phyloP scores from a whole-genome alignment of 2,113 vertebrate genomes.

The Tetraodon nigroviridis region DNA sequence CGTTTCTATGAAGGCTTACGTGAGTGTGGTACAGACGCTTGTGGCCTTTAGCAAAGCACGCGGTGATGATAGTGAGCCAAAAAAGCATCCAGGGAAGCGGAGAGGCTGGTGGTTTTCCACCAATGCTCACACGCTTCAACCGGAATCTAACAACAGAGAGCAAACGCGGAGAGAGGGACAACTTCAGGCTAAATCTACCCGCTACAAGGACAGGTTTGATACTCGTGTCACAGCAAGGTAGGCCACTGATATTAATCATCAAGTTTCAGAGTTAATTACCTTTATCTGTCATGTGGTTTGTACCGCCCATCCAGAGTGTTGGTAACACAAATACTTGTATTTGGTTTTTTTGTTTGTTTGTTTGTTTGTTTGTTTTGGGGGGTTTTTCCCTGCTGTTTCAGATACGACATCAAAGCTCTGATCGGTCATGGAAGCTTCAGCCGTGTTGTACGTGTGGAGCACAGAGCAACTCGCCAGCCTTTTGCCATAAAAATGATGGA shows the following conservation, averaged over 20 bases:
- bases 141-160: neutral
- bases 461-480: constrained; percentile 58
- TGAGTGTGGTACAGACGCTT: constrained; percentile 40
- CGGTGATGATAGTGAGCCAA: neutral
- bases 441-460: constrained; percentile 65
- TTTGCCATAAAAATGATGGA: constrained; percentile 74
- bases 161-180: neutral
- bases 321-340: neutral
- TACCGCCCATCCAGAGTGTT: no score
- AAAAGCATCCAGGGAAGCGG: constrained; percentile 11
- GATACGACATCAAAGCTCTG: constrained; percentile 72
- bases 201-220: constrained; percentile 64
- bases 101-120: constrained; percentile 18
- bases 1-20: constrained; percentile 31
- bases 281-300: no score
- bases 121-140: neutral
- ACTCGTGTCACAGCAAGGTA: constrained; percentile 59
- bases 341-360: neutral
- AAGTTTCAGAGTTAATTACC: no score
- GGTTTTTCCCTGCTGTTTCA: constrained; percentile 51
- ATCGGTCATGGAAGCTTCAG: constrained; percentile 70
- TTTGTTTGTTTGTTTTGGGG: no score
- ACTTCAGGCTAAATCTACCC: constrained; percentile 11
- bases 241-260: neutral
- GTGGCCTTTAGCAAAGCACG: constrained; percentile 35